Conservation (phyloP, 2,113 vertebrate genomes). For the Protobothrops mucrosquamatus region DNA sequence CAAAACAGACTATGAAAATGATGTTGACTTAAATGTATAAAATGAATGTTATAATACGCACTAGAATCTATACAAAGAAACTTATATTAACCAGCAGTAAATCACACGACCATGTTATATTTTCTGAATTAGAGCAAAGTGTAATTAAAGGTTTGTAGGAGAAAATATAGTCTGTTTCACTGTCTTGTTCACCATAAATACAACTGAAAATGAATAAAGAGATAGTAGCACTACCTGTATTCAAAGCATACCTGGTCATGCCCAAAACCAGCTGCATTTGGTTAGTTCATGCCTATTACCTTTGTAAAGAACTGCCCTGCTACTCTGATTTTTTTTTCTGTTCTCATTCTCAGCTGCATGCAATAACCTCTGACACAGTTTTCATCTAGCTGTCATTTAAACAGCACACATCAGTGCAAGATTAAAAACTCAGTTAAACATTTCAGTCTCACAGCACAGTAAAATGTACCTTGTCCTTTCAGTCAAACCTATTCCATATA, state of each 20-base stretch:
- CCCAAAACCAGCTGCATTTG: not conserved
- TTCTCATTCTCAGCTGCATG: not conserved
- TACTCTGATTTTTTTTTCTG: not conserved
- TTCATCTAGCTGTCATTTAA: conserved; percentile 2
- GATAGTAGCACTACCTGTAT: not conserved
- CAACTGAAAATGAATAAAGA: not conserved
- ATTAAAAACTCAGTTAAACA: not conserved
- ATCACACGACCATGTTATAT: not conserved
- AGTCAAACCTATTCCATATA: not conserved
- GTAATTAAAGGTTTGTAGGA: not conserved
- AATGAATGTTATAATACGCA: not conserved
- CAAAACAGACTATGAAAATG: not conserved
- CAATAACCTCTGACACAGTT: not conserved
- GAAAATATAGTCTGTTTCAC: not conserved
- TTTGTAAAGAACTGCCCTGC: not conserved
- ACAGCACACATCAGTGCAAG: not conserved
- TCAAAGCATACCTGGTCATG: not conserved
- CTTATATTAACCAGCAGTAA: not conserved
- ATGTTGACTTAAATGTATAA: not conserved
- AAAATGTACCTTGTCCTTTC: conserved; percentile 4
- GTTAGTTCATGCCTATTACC: conserved; percentile 1
- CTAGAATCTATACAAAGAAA: not conserved
- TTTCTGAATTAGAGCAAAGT: not conserved
- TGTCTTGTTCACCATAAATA: not conserved
- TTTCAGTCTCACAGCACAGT: not conserved